Percentiles rank a stretch among this genome's conserved stretches.
Evolutionary conservation across 2,113 vertebrate species (phyloP).

Genomic region (Sprattus sprattus): DNA sequence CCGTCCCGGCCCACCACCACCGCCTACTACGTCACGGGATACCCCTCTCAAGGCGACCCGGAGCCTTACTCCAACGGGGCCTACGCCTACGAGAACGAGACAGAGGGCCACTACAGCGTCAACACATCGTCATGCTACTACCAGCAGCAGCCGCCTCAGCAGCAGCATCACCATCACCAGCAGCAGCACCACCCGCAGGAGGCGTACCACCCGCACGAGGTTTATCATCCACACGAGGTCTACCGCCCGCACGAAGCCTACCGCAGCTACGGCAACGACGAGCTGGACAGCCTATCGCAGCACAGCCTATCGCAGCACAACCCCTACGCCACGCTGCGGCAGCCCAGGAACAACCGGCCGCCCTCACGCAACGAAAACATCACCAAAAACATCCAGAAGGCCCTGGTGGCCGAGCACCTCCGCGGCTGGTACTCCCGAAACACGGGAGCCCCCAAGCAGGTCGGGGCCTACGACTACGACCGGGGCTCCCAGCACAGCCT

Average conservation of each 20-base stretch:
- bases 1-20: constrained; percentile 74
- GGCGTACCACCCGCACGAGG: constrained; percentile 71
- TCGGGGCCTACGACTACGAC: constrained; percentile 76
- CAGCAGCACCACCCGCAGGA: constrained; percentile 40
- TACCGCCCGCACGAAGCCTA: constrained; percentile 77
- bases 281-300: constrained; percentile 72
- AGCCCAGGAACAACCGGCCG: constrained; percentile 73
- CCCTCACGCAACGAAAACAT: constrained; percentile 76
- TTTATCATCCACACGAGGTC: constrained; percentile 72
- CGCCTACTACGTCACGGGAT: constrained; percentile 84
- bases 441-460: constrained; percentile 78
- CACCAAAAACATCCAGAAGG: constrained; percentile 86
- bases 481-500: constrained; percentile 82
- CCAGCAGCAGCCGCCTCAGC: not conserved
- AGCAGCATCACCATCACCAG: not conserved
- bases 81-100: constrained; percentile 84
- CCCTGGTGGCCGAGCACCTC: constrained; percentile 88
- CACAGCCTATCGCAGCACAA: constrained; percentile 76
- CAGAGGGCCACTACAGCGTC: constrained; percentile 89
- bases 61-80: constrained; percentile 75
- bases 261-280: constrained; percentile 71
- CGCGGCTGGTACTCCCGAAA: constrained; percentile 95
- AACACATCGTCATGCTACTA: constrained; percentile 63
- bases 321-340: constrained; percentile 86
- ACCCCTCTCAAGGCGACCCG: constrained; percentile 69